Evolutionary conservation across 2,797 vertebrate species (phyloP).

Genomic region (Decapterus maruadsi): DNA sequence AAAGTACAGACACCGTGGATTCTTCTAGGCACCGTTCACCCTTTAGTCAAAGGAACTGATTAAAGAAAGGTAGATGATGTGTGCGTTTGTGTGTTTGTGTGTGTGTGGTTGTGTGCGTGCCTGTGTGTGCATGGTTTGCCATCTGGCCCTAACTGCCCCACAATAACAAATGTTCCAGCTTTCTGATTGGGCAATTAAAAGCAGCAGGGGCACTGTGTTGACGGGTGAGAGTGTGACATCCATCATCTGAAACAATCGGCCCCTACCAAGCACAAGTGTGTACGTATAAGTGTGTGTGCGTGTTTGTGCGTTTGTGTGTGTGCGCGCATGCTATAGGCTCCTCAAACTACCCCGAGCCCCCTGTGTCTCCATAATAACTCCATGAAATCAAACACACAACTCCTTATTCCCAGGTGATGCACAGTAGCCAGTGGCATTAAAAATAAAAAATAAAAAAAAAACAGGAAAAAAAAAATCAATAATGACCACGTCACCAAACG

Average conservation of each 20-base stretch:
- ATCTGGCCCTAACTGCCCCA: slow-evolving; percentile 81
- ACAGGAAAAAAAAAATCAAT: slow-evolving; percentile 51
- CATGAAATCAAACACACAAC: slow-evolving; percentile 79
- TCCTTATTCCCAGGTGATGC: slow-evolving; percentile 72
- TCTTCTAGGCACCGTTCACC: slow-evolving; percentile 59
- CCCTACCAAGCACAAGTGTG: slow-evolving; percentile 68
- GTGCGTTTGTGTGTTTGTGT: background rate
- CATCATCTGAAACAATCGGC: slow-evolving; percentile 85
- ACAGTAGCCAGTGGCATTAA: slow-evolving; percentile 63
- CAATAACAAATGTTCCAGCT: slow-evolving; percentile 84
- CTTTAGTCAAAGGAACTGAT: slow-evolving; percentile 65
- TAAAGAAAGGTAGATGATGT: slow-evolving; percentile 58
- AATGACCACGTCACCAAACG: slow-evolving; percentile 67
- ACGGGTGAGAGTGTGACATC: slow-evolving; percentile 84
- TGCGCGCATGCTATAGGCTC: slow-evolving; percentile 41
- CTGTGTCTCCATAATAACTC: slow-evolving; percentile 77
- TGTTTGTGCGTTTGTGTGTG: too few relatives aligned
- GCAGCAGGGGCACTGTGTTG: slow-evolving; percentile 82
- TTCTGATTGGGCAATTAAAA: slow-evolving; percentile 87
- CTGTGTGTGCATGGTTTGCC: slow-evolving; percentile 57
- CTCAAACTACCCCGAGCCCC: slow-evolving; percentile 67
- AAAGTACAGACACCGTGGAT: slow-evolving; percentile 40
- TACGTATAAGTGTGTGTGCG: background rate
- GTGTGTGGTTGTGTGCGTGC: slow-evolving; percentile 31
- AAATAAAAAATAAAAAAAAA: slow-evolving; percentile 33